Base-by-base conservation (phyloP, 2,888 invertebrate species). In the Cheilosia impressa region DNA sequence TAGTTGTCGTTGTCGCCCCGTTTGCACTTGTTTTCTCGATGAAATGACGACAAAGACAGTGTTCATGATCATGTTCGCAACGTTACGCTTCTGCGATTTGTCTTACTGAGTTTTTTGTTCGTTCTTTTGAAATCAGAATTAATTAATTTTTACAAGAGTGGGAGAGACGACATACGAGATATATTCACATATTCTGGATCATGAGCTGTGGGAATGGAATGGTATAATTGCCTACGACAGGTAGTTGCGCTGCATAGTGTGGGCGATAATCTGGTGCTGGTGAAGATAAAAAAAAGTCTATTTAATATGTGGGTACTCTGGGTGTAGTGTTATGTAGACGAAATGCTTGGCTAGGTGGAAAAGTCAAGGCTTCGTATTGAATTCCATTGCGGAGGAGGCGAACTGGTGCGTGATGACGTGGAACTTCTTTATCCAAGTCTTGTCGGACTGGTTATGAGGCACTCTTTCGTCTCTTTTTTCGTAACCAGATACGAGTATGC, bases 181-280 rank as follows among this genome's bases (percentile, higher is more conserved):
- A 6, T 38, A 60, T 47, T 78, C 52, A 62, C 53, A 83, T 79
- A 79, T 75, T 69, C 84, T 58, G 57, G 52, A 72, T 84, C 58
- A 65, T 58, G 73, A 75, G 75, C 75, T 75, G 80, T 84, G 84
- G 84, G 84, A 84, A 84, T 84, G 80, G 75, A 84, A 84, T 84
- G 84, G 68, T 84, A 47, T 47, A 84, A 75, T 84, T 80, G 80
- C 47, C 84, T 55, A 53, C 84, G 69, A 75, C 84, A 80, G 84
- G 84, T 84, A 84, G 75, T 68, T 84, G 57, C 57, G 68, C 73
- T 83, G 57, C 72, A 38, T 79, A 58, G 68, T 84, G 84, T 84
- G 79, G 79, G 84, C 75, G 84, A 52, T 63, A 79, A 84, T 75
- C 73, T 83, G 22, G 55, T 73, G 52, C 62, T 66, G 62, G 66